phyloP scores from a whole-genome alignment of 2,797 vertebrate genomes.

The Staurois parvus region DNA sequence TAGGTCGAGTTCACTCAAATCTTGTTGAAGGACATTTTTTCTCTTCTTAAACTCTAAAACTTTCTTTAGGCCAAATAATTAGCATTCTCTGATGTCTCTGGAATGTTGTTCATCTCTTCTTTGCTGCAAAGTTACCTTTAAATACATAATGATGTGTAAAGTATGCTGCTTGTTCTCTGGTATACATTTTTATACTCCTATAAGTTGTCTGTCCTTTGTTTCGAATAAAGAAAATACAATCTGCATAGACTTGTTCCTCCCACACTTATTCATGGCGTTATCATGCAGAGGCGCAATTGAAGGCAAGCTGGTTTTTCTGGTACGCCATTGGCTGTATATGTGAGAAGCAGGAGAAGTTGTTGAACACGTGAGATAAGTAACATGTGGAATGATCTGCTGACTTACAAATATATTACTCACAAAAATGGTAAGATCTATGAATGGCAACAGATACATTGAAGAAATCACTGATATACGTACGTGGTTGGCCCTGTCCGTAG shows the following conservation, averaged over 20 bases:
- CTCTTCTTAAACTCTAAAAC: not conserved
- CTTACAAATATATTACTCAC: slow-evolving; percentile 29
- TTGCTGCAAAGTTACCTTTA: slow-evolving; percentile 7
- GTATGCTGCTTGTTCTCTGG: slow-evolving; percentile 17
- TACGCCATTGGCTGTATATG: slow-evolving; percentile 33
- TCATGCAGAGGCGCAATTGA: slow-evolving; percentile 24
- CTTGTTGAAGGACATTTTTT: not conserved
- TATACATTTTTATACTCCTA: not conserved
- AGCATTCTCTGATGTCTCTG: slow-evolving; percentile 18
- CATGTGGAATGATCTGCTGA: slow-evolving; percentile 14
- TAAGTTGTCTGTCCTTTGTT: slow-evolving; percentile 8
- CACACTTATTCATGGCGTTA: slow-evolving; percentile 39
- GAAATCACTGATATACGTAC: not conserved
- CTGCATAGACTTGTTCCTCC: slow-evolving; percentile 36
- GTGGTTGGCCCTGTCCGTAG: too few relatives aligned
- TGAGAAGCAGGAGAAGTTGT: slow-evolving; percentile 2
- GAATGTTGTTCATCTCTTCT: slow-evolving; percentile 25
- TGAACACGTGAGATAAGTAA: slow-evolving; percentile 36
- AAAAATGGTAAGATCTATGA: not conserved
- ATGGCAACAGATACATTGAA: slow-evolving; percentile 3
- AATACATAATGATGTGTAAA: slow-evolving; percentile 26
- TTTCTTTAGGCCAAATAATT: slow-evolving; percentile 11
- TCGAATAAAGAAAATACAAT: not conserved
- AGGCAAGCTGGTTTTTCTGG: slow-evolving; percentile 54
- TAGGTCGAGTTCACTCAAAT: not conserved